These are phyloP conservation scores for Solea senegalensis DNA, from an alignment of 2,113 vertebrate species.

Conservation along the genomic window DNA sequence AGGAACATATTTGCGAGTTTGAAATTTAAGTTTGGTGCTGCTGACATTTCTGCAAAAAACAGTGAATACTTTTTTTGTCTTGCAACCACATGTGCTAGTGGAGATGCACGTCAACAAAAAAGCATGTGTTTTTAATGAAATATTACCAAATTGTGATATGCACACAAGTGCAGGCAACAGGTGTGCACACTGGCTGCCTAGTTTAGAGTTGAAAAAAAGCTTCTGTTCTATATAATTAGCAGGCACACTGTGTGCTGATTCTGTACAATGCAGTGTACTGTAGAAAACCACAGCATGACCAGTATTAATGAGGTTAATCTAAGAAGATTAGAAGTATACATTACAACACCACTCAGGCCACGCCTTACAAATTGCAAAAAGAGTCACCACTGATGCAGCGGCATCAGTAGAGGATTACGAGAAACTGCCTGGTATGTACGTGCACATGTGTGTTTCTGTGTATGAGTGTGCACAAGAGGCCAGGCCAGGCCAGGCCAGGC, in stretches of 20 bases:
- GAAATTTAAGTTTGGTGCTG: too few relatives aligned
- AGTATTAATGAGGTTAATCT: constrained; percentile 68
- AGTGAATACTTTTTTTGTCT: too few relatives aligned
- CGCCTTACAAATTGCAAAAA: constrained; percentile 32
- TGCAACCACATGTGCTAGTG: too few relatives aligned
- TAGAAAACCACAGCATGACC: constrained; percentile 48
- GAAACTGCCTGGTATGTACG: neutral
- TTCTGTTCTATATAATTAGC: too few relatives aligned
- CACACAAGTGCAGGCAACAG: too few relatives aligned
- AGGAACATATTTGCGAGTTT: neutral
- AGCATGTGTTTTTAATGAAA: too few relatives aligned
- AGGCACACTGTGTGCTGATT: constrained; percentile 27
- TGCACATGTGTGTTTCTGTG: neutral
- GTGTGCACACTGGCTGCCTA: too few relatives aligned
- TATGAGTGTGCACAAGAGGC: neutral
- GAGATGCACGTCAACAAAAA: too few relatives aligned
- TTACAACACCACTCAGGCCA: constrained; percentile 51
- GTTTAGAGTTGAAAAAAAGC: too few relatives aligned
- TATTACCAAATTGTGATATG: too few relatives aligned
- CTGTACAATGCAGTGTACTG: neutral
- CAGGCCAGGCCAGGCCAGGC: constrained; percentile 5
- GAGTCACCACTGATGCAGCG: constrained; percentile 30
- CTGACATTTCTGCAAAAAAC: too few relatives aligned
- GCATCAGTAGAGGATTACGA: constrained; percentile 38
- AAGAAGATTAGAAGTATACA: constrained; percentile 67